Conservation (phyloP, 2,113 vertebrate genomes). For the Odobenus rosmarus region DNA sequence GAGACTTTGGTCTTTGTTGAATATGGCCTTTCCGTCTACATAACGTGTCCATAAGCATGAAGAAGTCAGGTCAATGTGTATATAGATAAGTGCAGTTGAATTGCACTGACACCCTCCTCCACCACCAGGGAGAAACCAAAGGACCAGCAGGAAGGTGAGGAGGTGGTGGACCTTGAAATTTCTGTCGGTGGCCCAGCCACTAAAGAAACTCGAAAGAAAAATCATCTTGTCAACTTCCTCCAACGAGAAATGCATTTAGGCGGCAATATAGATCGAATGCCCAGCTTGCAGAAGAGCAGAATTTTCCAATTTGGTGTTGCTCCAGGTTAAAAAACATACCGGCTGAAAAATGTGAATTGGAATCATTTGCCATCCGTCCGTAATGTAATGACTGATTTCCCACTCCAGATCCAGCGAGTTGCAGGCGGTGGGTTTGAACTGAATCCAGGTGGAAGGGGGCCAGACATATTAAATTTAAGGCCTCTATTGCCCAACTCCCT, state of each 20-base stretch:
- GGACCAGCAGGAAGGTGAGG: slow-evolving; percentile 8
- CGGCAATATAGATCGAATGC: slow-evolving; percentile 73
- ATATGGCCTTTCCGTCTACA: slow-evolving; percentile 52
- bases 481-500: slow-evolving; percentile 86
- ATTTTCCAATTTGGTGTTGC: slow-evolving; percentile 85
- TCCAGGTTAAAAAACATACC: slow-evolving; percentile 85
- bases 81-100: slow-evolving; percentile 29
- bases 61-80: slow-evolving; percentile 63
- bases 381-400: slow-evolving; percentile 87
- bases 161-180: slow-evolving; percentile 56
- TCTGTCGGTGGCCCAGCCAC: slow-evolving; percentile 61
- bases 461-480: slow-evolving; percentile 87
- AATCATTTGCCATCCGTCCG: slow-evolving; percentile 85
- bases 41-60: neutral
- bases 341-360: slow-evolving; percentile 85
- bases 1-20: slow-evolving; percentile 64
- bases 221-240: slow-evolving; percentile 72
- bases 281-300: slow-evolving; percentile 80
- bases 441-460: slow-evolving; percentile 86
- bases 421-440: slow-evolving; percentile 84
- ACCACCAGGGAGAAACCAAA: slow-evolving; percentile 25
- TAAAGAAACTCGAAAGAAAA: slow-evolving; percentile 75
- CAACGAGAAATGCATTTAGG: slow-evolving; percentile 81
- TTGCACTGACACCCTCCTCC: slow-evolving; percentile 36
- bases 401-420: slow-evolving; percentile 83